Conservation (phyloP, 2,797 vertebrate species). For the Sebastes hubbsi region DNA sequence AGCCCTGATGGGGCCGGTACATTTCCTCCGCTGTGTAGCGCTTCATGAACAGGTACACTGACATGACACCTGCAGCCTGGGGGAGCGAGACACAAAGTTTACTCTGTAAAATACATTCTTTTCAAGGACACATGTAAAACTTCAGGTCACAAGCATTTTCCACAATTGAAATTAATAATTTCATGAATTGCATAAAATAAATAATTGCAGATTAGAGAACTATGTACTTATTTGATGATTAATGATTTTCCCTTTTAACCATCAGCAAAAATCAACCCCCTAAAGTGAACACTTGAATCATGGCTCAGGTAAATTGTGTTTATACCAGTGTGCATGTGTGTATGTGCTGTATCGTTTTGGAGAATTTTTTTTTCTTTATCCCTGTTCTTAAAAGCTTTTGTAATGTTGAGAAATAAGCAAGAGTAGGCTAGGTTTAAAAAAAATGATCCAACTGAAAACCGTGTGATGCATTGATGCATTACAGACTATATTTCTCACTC, state of each 20-base stretch:
- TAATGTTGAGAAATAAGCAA: too few species aligned
- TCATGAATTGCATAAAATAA: background rate
- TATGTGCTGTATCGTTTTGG: background rate
- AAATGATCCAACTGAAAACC: too few species aligned
- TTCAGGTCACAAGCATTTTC: background rate
- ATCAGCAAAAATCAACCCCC: background rate
- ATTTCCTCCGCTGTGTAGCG: constrained; percentile 91
- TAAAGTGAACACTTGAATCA: background rate
- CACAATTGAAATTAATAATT: background rate
- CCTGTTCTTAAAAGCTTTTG: background rate
- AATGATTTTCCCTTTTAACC: background rate
- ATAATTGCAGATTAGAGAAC: background rate
- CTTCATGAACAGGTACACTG: constrained; percentile 95
- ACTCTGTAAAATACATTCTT: background rate
- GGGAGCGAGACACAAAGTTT: background rate
- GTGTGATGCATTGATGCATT: background rate
- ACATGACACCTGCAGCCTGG: constrained; percentile 92
- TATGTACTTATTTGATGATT: background rate
- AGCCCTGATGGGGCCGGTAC: constrained; percentile 87
- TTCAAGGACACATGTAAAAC: background rate
- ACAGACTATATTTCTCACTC: background rate
- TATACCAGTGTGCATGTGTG: background rate
- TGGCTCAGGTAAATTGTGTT: background rate
- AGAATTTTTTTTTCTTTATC: background rate
- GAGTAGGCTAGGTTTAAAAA: too few species aligned